Evolutionary conservation across 2,888 invertebrate species (phyloP).

Genomic region (Ophion ellenae): DNA sequence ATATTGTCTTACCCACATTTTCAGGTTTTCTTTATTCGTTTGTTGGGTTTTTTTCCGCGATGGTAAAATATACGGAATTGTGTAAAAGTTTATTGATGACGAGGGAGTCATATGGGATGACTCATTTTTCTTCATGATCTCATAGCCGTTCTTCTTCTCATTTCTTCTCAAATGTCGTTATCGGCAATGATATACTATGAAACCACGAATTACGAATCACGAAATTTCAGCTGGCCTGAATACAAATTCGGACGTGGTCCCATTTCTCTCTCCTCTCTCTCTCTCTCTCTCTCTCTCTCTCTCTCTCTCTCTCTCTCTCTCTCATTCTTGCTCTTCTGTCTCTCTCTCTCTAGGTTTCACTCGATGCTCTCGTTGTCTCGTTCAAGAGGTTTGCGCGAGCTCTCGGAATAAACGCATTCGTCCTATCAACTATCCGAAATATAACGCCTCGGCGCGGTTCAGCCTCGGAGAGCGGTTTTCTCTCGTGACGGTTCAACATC

Average conservation of each 20-base stretch:
- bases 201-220: constrained; percentile 63
- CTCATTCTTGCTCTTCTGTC: not conserved
- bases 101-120: constrained; percentile 21
- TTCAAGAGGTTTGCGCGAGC: constrained; percentile 43
- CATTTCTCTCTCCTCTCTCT: constrained; percentile 19
- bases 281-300: constrained; percentile 5
- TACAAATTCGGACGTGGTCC: constrained; percentile 65
- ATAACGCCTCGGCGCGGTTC: constrained; percentile 29
- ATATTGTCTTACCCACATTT: too few relatives aligned
- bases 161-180: constrained; percentile 60
- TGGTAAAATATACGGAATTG: too few relatives aligned
- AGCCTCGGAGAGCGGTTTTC: constrained; percentile 4
- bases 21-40: too few relatives aligned
- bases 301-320: not conserved
- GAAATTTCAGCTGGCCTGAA: constrained; percentile 63
- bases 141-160: not conserved
- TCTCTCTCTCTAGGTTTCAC: constrained; percentile 16
- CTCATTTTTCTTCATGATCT: constrained; percentile 7
- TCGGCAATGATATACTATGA: constrained; percentile 35
- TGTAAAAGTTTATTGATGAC: not conserved
- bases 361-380: constrained; percentile 49
- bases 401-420: constrained; percentile 61
- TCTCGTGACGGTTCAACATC: constrained; percentile 37
- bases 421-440: constrained; percentile 59
- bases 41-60: too few relatives aligned